Evolutionary conservation across 2,797 vertebrate species (phyloP).

Genomic region (Enteromius fasciolatus): DNA sequence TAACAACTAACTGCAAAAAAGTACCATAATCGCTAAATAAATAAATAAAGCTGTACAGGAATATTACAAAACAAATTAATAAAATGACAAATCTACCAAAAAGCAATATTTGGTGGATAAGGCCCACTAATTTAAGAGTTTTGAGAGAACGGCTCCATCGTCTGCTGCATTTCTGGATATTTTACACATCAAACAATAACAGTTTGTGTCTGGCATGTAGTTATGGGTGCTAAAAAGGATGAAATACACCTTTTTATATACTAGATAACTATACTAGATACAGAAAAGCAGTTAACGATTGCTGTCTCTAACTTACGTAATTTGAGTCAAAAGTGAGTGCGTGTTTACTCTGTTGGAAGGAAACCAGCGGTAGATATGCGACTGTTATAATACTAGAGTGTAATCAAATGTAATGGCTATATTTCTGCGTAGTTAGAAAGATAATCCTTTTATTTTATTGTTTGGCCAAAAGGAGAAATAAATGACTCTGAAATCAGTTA

Average conservation of each 20-base stretch:
- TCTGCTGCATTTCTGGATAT: not conserved
- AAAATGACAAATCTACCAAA: not conserved
- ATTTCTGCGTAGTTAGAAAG: constrained; percentile 68
- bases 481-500: not conserved
- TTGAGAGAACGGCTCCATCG: too few relatives aligned
- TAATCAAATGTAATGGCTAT: constrained; percentile 66
- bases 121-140: not conserved
- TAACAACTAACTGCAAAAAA: not conserved
- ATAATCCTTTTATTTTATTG: not conserved
- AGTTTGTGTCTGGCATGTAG: not conserved
- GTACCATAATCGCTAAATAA: not conserved
- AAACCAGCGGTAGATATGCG: constrained; percentile 62
- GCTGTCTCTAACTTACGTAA: not conserved
- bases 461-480: not conserved
- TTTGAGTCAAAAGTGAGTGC: constrained; percentile 43
- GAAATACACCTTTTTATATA: not conserved
- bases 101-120: not conserved
- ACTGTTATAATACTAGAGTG: constrained; percentile 59
- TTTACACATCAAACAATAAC: not conserved
- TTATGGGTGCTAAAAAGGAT: constrained; percentile 18
- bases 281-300: not conserved
- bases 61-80: not conserved
- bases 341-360: not conserved
- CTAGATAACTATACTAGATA: not conserved
- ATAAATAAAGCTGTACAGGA: not conserved